These are phyloP conservation scores for Cheilinus undulatus DNA, from an alignment of 2,113 vertebrate genomes.

Conservation along the genomic window DNA sequence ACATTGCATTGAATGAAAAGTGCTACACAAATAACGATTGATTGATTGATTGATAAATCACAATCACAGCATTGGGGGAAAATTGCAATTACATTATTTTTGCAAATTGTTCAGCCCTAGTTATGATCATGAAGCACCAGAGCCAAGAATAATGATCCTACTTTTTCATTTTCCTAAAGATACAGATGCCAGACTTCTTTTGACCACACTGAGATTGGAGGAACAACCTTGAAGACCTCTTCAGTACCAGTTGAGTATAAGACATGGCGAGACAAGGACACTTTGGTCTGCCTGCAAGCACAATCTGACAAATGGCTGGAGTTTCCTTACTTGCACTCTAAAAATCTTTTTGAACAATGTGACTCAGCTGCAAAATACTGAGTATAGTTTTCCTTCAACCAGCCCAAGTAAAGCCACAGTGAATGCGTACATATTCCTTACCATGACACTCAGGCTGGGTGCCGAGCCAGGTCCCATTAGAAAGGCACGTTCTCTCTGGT, in stretches of 20 bases:
- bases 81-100: no score
- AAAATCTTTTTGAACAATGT: no score
- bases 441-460: conserved; percentile 94
- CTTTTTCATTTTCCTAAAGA: no score
- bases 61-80: no score
- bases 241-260: background rate
- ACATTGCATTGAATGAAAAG: no score
- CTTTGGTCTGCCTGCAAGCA: background rate
- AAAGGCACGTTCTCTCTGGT: conserved; percentile 88
- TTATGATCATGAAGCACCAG: no score
- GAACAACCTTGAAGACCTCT: background rate
- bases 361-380: background rate
- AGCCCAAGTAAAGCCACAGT: background rate
- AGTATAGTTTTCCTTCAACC: background rate
- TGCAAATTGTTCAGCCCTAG: no score
- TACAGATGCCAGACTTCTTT: background rate
- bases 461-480: conserved; percentile 91
- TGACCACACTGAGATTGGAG: background rate
- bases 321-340: background rate
- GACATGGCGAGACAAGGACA: background rate
- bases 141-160: no score
- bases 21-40: no score
- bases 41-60: no score
- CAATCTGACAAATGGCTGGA: background rate
- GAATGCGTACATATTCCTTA: conserved; percentile 67